Conservation (phyloP, 2,888 invertebrate genomes). For the Hipparchia sbordonii region DNA sequence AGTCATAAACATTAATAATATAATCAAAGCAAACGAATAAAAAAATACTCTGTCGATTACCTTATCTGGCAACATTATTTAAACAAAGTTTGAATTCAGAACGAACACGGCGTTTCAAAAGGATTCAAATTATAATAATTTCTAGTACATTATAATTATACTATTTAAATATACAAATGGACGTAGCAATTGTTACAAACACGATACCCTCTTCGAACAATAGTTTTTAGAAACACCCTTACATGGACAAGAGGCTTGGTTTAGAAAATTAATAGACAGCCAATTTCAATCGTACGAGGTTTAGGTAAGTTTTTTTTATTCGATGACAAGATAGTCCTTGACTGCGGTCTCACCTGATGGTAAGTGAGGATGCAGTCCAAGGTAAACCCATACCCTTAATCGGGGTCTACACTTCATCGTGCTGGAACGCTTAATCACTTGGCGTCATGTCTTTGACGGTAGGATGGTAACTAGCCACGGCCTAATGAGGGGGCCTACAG, state of each 20-base stretch:
- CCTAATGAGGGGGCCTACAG: too few relatives aligned
- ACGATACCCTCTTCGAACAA: slow-evolving; percentile 45
- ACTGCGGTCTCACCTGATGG: too few relatives aligned
- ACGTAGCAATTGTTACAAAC: slow-evolving; percentile 65
- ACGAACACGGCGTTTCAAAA: slow-evolving; percentile 23
- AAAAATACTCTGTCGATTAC: background rate
- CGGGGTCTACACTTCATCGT: too few relatives aligned
- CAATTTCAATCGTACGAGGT: background rate
- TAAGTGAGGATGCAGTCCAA: too few relatives aligned
- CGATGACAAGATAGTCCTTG: too few relatives aligned
- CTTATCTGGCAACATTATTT: slow-evolving; percentile 38
- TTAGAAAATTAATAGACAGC: background rate
- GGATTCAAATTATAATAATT: slow-evolving; percentile 20
- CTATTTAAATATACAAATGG: slow-evolving; percentile 68
- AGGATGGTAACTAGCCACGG: too few relatives aligned
- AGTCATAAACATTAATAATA: too few relatives aligned
- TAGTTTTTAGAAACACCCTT: slow-evolving; percentile 31
- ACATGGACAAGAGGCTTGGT: slow-evolving; percentile 30
- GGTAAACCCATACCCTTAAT: too few relatives aligned
- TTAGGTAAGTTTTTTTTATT: background rate
- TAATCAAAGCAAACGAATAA: background rate
- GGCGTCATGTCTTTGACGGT: too few relatives aligned
- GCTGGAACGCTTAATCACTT: too few relatives aligned
- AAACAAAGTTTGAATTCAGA: slow-evolving; percentile 19
- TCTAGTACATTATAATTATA: slow-evolving; percentile 40